Evolutionary conservation across 2,797 vertebrate species (phyloP), one percentile per base, ranked within the genome.

Genomic region (Anguilla megastoma): DNA sequence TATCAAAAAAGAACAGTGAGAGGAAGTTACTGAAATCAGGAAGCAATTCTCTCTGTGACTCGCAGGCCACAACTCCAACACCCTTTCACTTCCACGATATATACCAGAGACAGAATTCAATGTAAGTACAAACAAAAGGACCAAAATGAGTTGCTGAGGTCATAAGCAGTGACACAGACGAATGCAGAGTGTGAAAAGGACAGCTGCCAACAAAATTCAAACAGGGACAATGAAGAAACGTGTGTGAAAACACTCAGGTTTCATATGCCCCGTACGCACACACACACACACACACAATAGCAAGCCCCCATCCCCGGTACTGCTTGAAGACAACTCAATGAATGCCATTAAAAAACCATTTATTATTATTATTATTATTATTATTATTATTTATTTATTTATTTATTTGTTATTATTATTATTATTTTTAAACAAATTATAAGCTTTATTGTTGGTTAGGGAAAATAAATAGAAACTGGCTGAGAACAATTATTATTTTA

Each of bases 31-130:
- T 80, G 87, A 87, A 88, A 89, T 18, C 50, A 89, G 90, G 89
- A 93, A 92, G 89, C 89, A 56, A 24, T 87, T 88, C 74, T 90
- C 87, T 88, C 84, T 60, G 74, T 86, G 87, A 88, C 85, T 89
- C 74, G 41, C 87, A 48, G 86, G 60, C 71, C 85, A 85, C 66
- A 90, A 88, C 60, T 66, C 83, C 74, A 60, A 56, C 71, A 84
- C 69, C 71, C 36, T 90, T 69, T 91, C 90, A 88, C 89, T 91
- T 92, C 86, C 12, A 88, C 24, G 41, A 45, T 76, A 56, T 76
- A 85, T 71, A 85, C 27, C 30, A 74, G 36, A 10, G 33, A 85
- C 24, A 84, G 50, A 48, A 21, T 88, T 52, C 80, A 36, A 18
- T 7, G 21, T 66, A 27, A 45, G 7, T n/a, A 88, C 66, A 85